phyloP scores from a whole-genome alignment of 2,888 invertebrate species.

The Teleogryllus oceanicus region DNA sequence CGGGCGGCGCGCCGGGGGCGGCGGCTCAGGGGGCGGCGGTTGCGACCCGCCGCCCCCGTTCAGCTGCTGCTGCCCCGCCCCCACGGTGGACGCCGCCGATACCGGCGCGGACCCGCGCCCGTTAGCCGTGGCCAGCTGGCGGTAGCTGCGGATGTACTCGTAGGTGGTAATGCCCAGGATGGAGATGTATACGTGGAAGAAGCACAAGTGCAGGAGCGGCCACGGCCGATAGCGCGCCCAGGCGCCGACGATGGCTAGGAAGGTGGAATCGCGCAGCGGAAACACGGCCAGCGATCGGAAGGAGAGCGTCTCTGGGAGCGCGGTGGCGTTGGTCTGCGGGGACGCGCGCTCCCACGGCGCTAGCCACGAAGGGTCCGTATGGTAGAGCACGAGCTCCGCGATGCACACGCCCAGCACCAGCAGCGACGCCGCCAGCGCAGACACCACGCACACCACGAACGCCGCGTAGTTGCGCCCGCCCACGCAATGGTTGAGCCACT shows the following conservation, averaged over 20 bases:
- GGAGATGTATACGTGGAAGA: constrained; percentile 84
- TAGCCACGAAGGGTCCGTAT: constrained; percentile 55
- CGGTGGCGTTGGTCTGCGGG: constrained; percentile 31
- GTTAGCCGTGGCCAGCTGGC: constrained; percentile 21
- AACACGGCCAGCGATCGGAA: constrained; percentile 35
- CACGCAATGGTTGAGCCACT: constrained; percentile 97
- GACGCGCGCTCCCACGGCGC: constrained; percentile 44
- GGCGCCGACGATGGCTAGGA: constrained; percentile 57
- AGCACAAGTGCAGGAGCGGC: constrained; percentile 74
- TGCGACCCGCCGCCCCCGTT: neutral
- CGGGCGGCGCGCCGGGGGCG: neutral
- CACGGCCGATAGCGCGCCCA: constrained; percentile 71
- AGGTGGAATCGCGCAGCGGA: constrained; percentile 55
- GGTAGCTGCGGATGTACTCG: constrained; percentile 67
- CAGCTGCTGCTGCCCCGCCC: neutral
- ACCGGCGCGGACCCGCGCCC: neutral
- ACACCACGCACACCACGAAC: constrained; percentile 75
- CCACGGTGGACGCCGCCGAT: neutral
- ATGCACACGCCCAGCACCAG: constrained; percentile 67
- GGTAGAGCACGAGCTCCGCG: constrained; percentile 65
- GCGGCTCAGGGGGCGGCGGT: neutral
- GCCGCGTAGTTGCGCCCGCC: constrained; percentile 85
- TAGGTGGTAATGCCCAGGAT: constrained; percentile 83
- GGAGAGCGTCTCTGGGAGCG: constrained; percentile 37
- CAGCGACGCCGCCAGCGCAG: constrained; percentile 69